Conservation (phyloP, 2,888 invertebrate species). For the Panopea generosa region DNA sequence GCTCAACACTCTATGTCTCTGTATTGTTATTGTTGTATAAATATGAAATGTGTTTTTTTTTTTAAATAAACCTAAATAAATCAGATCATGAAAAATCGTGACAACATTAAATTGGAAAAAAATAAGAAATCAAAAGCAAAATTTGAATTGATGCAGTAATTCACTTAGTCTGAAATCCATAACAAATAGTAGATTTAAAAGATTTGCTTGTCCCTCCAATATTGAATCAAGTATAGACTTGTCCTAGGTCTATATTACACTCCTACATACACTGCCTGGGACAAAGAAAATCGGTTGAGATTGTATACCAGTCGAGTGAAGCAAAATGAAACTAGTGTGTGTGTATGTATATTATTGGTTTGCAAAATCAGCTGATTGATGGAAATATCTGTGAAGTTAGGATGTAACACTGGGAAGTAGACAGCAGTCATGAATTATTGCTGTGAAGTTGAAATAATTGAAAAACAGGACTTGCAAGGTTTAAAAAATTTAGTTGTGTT, state of each 20-base stretch:
- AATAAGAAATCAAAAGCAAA: too few species aligned
- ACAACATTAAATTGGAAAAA: too few species aligned
- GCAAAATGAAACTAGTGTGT: conserved; percentile 13
- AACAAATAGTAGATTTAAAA: neutral
- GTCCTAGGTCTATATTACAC: conserved; percentile 1
- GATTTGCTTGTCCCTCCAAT: conserved; percentile 9
- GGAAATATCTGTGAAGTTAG: neutral
- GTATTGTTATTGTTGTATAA: too few species aligned
- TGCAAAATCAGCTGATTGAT: conserved; percentile 27
- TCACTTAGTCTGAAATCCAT: too few species aligned
- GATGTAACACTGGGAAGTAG: neutral
- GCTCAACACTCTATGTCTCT: too few species aligned
- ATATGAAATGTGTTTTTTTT: too few species aligned
- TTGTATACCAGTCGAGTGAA: conserved; percentile 10
- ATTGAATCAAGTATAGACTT: conserved; percentile 22
- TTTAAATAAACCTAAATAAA: too few species aligned
- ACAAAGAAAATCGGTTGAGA: conserved; percentile 11
- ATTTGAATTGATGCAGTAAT: too few species aligned
- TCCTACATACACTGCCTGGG: neutral
- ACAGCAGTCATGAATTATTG: neutral
- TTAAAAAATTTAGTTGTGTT: neutral
- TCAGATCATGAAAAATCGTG: too few species aligned
- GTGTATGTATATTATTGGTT: conserved; percentile 7
- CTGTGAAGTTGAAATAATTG: too few species aligned
- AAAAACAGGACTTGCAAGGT: too few species aligned